Conservation (phyloP, 2,797 vertebrate species). For the Lepus townsendii region DNA sequence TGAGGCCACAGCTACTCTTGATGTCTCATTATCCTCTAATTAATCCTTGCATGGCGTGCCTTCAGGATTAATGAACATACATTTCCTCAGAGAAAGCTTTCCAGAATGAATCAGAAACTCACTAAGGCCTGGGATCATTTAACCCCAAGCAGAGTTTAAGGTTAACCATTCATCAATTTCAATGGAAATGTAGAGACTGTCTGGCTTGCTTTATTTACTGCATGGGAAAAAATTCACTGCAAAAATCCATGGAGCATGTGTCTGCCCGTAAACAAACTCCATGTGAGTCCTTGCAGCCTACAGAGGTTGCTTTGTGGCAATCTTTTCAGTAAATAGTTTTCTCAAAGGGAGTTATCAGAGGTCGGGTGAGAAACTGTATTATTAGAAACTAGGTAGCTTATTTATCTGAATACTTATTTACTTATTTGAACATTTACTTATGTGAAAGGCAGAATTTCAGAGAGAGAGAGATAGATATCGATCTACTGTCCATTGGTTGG, state of each 20-base stretch:
- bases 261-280: conserved; percentile 58
- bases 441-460: too few relatives aligned
- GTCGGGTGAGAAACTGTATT: background rate
- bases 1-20: conserved; percentile 2
- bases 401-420: conserved; percentile 1
- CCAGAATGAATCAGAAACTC: conserved; percentile 20
- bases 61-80: conserved; percentile 58
- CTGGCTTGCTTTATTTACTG: conserved; percentile 68
- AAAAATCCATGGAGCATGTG: conserved; percentile 59
- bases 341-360: conserved; percentile 22
- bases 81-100: conserved; percentile 11
- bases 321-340: conserved; percentile 66
- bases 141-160: conserved; percentile 51
- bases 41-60: background rate
- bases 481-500: too few relatives aligned
- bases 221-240: background rate
- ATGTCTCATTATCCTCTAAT: conserved; percentile 50
- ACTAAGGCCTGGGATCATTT: conserved; percentile 53
- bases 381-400: conserved; percentile 37
- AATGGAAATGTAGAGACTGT: conserved; percentile 36
- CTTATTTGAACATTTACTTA: background rate
- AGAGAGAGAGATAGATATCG: too few relatives aligned
- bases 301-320: conserved; percentile 26
- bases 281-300: conserved; percentile 15
- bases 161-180: conserved; percentile 62